Percentiles rank a stretch among this genome's conserved stretches.
phyloP scores from a whole-genome alignment of 1,140 invertebrate species.

The Ceratosolen solmsi region DNA sequence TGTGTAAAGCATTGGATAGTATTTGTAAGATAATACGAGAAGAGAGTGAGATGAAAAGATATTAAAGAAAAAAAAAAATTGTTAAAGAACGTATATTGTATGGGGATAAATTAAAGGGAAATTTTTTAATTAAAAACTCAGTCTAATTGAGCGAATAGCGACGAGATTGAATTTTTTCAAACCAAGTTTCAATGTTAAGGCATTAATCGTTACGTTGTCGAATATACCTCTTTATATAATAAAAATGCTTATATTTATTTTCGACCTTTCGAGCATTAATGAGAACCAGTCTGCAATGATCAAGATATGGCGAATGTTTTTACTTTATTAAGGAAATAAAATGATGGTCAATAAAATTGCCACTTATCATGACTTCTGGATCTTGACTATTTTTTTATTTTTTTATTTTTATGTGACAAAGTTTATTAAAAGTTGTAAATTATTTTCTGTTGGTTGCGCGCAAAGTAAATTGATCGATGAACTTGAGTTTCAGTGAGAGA shows the following conservation, averaged over 20 bases:
- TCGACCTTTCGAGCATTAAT: background rate
- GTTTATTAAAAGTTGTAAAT: background rate
- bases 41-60: too few species aligned
- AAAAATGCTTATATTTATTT: background rate
- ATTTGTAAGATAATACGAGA: too few species aligned
- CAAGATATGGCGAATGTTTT: background rate
- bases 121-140: too few species aligned
- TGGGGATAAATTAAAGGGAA: too few species aligned
- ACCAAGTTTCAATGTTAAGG: too few species aligned
- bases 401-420: constrained; percentile 3
- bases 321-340: background rate
- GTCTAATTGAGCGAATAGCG: too few species aligned
- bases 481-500: background rate
- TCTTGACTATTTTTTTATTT: too few species aligned
- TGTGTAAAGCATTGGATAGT: too few species aligned
- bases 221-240: background rate
- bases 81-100: too few species aligned
- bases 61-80: too few species aligned
- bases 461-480: constrained; percentile 17
- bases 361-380: background rate
- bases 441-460: constrained; percentile 1
- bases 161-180: too few species aligned
- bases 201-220: constrained; percentile 9
- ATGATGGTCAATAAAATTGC: background rate
- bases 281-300: background rate